Evolutionary conservation across 2,113 vertebrate species (phyloP), one percentile per base, ranked within the genome.

Genomic region (Rhodinocichla rosea): DNA sequence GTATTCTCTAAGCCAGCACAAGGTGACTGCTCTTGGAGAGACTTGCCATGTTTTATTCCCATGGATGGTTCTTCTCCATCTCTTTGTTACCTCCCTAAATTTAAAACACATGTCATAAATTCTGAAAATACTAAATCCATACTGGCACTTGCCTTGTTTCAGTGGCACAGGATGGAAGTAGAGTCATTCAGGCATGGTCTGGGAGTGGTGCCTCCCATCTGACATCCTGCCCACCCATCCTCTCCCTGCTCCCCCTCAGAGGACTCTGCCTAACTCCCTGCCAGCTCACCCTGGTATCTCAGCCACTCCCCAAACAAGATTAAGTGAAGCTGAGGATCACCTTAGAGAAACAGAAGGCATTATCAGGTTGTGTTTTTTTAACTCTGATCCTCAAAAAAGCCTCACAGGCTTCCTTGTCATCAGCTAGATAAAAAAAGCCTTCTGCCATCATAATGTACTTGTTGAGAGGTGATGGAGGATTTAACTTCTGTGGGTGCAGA

Each of bases 401-500:
- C 55, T 92, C 55, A 74, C 64, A 78, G 83, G 80, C 83, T 90
- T 95, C 73, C 80, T 84, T 96, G 83, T 94, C 91, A 88, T 91
- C 82, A 90, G 10, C 45, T 74, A 44, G 78, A 55, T 5, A 63
- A 45, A 37, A 94, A 73, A 87, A 35, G 3, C 16, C 27, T 75
- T 88, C 52, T 86, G 52, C 83, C 47, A 22, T 81, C 24, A 1
- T 57, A 83, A 59, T 10, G 39, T 77, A 63, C 30, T 92, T 37
- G 6, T 16, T 91, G 85, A 90, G 81, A 77, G 55, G 70, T 69
- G 75, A 76, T 6, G 73, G 59, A 76, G 59, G 82, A 82, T 83
- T 91, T 89, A 57, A 89, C 57, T 92, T 94, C 27, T 32, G 39
- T 68, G 56, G 68, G 68, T 90, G 39, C 68, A 63, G 33, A 70